A percentile compares a stretch with the other conserved stretches of the same genome.
Conservation (phyloP, 2,888 invertebrate genomes). For the Spilarctia lutea region DNA sequence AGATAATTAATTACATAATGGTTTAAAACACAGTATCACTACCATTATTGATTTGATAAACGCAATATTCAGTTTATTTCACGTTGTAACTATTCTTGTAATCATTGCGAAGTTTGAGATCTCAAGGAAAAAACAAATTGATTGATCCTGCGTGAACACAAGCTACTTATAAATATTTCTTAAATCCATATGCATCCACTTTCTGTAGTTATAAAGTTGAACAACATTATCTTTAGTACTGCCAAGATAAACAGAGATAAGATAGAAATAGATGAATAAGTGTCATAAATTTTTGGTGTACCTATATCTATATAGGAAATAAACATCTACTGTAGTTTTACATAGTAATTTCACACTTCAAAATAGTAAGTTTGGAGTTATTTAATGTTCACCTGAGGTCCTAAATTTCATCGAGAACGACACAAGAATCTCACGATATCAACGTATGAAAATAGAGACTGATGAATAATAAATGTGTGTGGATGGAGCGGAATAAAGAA, state of each 20-base stretch:
- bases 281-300: neutral
- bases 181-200: neutral
- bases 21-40: neutral
- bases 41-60: neutral
- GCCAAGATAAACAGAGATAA: neutral
- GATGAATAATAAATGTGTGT: neutral
- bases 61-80: no score
- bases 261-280: neutral
- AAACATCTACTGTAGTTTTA: neutral
- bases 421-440: neutral
- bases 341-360: neutral
- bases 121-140: neutral
- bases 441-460: neutral
- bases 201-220: neutral
- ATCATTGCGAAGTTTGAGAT: no score
- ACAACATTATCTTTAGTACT: neutral
- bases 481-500: neutral
- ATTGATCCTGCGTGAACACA: no score
- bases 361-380: neutral
- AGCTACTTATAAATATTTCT: neutral
- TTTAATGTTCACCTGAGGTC: neutral
- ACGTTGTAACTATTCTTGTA: no score
- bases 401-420: neutral
- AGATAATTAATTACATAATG: neutral
- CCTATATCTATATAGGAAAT: neutral